phyloP scores from a whole-genome alignment of 2,797 vertebrate genomes.

The Rhinoraja longicauda region DNA sequence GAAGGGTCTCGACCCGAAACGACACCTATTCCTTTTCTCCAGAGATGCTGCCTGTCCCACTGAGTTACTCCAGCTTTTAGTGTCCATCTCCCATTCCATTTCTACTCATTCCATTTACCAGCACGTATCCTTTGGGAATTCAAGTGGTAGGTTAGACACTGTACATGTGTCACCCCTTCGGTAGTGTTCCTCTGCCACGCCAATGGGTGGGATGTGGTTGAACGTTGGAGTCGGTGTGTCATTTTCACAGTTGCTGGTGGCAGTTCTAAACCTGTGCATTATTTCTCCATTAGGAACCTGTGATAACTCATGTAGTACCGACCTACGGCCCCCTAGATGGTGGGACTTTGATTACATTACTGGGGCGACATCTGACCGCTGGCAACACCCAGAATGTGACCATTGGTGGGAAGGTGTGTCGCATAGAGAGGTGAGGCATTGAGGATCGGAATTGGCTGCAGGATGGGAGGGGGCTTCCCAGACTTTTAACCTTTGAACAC shows the following conservation, averaged over 20 bases:
- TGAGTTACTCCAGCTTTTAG: too few species aligned
- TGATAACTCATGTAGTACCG: conserved; percentile 69
- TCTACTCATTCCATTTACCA: too few species aligned
- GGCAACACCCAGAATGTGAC: conserved; percentile 72
- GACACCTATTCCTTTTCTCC: too few species aligned
- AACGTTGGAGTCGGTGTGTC: not conserved
- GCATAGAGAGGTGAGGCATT: conserved; percentile 55
- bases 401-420: conserved; percentile 71
- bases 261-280: not conserved
- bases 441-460: too few species aligned
- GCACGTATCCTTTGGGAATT: too few species aligned
- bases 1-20: too few species aligned
- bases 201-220: not conserved
- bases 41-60: too few species aligned
- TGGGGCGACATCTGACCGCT: conserved; percentile 65
- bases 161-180: too few species aligned
- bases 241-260: not conserved
- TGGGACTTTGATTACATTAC: conserved; percentile 75
- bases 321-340: conserved; percentile 78
- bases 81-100: too few species aligned
- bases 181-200: too few species aligned
- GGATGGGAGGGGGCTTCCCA: not conserved
- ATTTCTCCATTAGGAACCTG: conserved; percentile 63
- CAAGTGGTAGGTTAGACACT: too few species aligned
- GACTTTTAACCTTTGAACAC: not conserved